Conservation (phyloP, 2,797 vertebrate genomes). For the Merluccius polli region DNA sequence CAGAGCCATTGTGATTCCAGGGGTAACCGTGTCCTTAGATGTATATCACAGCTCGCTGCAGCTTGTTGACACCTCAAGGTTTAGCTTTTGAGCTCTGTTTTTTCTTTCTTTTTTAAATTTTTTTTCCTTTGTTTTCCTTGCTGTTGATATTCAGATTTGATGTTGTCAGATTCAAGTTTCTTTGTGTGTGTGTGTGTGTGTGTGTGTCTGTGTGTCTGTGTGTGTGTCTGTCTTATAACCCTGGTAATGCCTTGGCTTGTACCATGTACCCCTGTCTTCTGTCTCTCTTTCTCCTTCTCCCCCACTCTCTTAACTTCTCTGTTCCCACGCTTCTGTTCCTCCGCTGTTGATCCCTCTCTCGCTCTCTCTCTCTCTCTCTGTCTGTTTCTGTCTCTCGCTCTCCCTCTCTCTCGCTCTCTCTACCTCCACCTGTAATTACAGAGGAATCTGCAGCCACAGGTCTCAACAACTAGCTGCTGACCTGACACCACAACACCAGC, state of each 20-base stretch:
- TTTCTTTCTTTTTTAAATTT: no score
- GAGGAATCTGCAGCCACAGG: conserved; percentile 69
- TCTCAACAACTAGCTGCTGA: conserved; percentile 45
- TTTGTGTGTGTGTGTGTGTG: background rate
- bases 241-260: background rate
- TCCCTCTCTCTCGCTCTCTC: conserved; percentile 36
- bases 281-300: background rate
- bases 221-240: background rate
- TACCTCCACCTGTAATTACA: conserved; percentile 71
- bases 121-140: background rate
- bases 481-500: conserved; percentile 38
- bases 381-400: conserved; percentile 28
- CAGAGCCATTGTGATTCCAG: background rate
- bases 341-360: conserved; percentile 30
- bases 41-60: background rate
- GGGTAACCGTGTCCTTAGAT: background rate
- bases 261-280: background rate
- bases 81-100: background rate
- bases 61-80: background rate
- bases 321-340: conserved; percentile 37
- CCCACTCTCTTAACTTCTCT: conserved; percentile 6
- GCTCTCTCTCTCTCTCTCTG: conserved; percentile 32
- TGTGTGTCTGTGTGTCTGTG: background rate
- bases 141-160: no score
- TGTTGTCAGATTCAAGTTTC: no score